Conservation (phyloP, 2,888 invertebrate genomes). For the Tanypteryx hageni region DNA sequence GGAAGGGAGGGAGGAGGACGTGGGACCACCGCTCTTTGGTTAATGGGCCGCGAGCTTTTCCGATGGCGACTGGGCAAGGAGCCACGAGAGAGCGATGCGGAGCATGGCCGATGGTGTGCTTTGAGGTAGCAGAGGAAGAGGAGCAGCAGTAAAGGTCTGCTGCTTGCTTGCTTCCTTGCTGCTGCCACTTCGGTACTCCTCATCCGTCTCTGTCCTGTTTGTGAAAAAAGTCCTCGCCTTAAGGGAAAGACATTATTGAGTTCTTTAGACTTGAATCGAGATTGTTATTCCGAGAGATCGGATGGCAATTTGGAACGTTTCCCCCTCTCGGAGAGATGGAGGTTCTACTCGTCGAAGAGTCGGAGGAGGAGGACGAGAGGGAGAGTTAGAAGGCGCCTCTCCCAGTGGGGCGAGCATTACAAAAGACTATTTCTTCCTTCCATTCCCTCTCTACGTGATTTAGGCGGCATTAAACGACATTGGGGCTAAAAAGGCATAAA, state of each 20-base stretch:
- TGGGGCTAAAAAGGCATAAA: too few species aligned
- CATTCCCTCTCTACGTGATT: neutral
- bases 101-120: constrained; percentile 3
- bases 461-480: neutral
- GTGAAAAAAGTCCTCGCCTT: neutral
- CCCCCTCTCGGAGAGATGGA: neutral
- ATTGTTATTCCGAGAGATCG: neutral
- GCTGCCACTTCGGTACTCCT: neutral
- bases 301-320: neutral
- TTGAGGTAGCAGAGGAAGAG: neutral
- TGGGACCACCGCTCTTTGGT: constrained; percentile 2
- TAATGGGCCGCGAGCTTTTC: neutral
- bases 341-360: neutral
- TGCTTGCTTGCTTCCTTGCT: neutral
- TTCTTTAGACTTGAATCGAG: neutral
- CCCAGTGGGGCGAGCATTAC: neutral
- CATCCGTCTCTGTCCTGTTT: constrained; percentile 6
- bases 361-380: neutral
- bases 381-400: neutral
- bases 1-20: neutral
- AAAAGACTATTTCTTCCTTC: neutral
- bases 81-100: constrained; percentile 5
- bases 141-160: neutral
- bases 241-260: neutral
- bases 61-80: neutral